phyloP scores from a whole-genome alignment of 2,888 invertebrate species.

The Plagodis pulveraria region DNA sequence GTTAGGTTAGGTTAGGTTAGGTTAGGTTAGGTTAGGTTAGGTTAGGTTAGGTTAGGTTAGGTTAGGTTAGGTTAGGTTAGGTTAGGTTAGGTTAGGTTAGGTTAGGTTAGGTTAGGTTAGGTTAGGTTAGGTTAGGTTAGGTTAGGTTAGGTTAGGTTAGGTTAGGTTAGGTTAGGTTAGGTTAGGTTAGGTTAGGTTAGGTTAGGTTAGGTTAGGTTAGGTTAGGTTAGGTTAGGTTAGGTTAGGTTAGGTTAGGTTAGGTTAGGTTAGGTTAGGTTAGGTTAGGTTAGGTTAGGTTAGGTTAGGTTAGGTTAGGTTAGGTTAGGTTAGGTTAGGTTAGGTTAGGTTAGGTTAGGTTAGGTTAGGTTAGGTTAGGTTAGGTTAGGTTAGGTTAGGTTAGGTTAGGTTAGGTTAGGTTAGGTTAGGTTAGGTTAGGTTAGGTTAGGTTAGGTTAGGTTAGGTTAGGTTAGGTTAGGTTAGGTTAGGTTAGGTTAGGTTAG shows the following conservation, averaged over 20 bases:
- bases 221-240: slow-evolving; percentile 9
- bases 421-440: slow-evolving; percentile 9
- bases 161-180: slow-evolving; percentile 9
- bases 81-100: slow-evolving; percentile 9
- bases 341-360: slow-evolving; percentile 9
- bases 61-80: slow-evolving; percentile 9
- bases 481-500: slow-evolving; percentile 9
- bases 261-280: slow-evolving; percentile 9
- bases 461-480: slow-evolving; percentile 9
- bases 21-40: slow-evolving; percentile 9
- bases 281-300: slow-evolving; percentile 9
- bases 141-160: slow-evolving; percentile 6
- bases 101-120: slow-evolving; percentile 9
- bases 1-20: slow-evolving; percentile 9
- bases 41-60: slow-evolving; percentile 9
- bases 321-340: slow-evolving; percentile 9
- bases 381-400: slow-evolving; percentile 9
- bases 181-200: slow-evolving; percentile 9
- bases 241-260: slow-evolving; percentile 9
- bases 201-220: slow-evolving; percentile 9
- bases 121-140: slow-evolving; percentile 8
- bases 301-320: slow-evolving; percentile 9
- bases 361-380: slow-evolving; percentile 9
- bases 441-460: slow-evolving; percentile 9
- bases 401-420: slow-evolving; percentile 9